Base-by-base conservation (phyloP, 1,140 invertebrate species). In the Medauroidea extradentata region DNA sequence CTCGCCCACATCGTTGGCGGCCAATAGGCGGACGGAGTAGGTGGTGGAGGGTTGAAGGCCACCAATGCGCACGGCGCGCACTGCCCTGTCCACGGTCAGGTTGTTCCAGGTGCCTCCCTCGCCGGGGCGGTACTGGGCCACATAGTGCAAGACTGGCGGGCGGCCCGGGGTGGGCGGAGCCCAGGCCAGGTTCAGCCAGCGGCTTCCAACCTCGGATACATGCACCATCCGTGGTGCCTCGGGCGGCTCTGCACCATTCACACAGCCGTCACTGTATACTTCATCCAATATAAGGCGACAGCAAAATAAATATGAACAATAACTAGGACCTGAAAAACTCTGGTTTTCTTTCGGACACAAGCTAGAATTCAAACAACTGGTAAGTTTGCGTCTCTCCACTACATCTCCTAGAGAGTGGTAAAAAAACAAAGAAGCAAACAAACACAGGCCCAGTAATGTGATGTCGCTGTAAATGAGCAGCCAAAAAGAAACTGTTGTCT, bases 11-110 rank as follows among this genome's bases (percentile, higher is more conserved):
- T 87, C 83, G 71, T 94, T 94, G 62, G 90, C 84, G 24, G 91
- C 91, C 53, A 88, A 82, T 57, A 95, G 82, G 18, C 92, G 79
- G 54, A 94, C 83, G 65, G 86, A 84, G 67, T 95, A 96, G 3
- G 81, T 83, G 1, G 88, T 89, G 7, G 91, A 85, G 1, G 92
- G 91, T 62, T 84, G 82, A 9, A 94, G 74, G 39, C 75, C 76
- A 0, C 74, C 72, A 1, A 88, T 71, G 3, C 74, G 44, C 7
- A 41, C 44, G 21, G 44, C 50, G 42, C 16, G 23, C 13, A 29
- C 39, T 7, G 16, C 14, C n/a, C 56, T 41, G n/a, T 48, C 56
- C 14, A 57, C 61, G 1, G 69, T 71, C 43, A 65, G 52, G 46
- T 71, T 71, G 58, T 59, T 65, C 70, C 69, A 71, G 25, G 25